Percentiles rank a stretch among this genome's conserved stretches.
Conservation (phyloP, 2,113 vertebrate species). For the Nannobrachium achirus region DNA sequence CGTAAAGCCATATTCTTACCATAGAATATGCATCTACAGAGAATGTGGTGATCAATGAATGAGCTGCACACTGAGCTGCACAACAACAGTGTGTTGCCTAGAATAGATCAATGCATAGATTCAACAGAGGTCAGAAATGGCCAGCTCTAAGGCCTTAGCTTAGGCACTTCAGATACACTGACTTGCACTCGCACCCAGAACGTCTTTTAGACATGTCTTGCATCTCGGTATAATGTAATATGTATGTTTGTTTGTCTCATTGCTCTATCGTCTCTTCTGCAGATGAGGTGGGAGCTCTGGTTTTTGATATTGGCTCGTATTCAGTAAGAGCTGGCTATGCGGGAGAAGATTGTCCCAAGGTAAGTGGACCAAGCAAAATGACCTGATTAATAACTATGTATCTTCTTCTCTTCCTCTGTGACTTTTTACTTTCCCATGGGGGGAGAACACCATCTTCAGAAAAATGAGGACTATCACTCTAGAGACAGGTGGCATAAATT, state of each 20-base stretch:
- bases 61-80: too few relatives aligned
- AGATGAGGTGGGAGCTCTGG: slow-evolving; percentile 98
- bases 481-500: slow-evolving; percentile 51
- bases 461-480: slow-evolving; percentile 57
- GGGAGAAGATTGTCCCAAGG: slow-evolving; percentile 98
- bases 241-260: not conserved
- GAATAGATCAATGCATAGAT: too few relatives aligned
- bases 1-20: too few relatives aligned
- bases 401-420: slow-evolving; percentile 46
- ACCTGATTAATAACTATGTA: slow-evolving; percentile 50
- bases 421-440: slow-evolving; percentile 19
- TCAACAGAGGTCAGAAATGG: too few relatives aligned
- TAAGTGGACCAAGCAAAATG: slow-evolving; percentile 64
- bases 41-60: too few relatives aligned
- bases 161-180: too few relatives aligned
- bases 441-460: slow-evolving; percentile 36
- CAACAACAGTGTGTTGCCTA: too few relatives aligned
- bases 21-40: too few relatives aligned
- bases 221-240: too few relatives aligned
- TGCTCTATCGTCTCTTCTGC: slow-evolving; percentile 38
- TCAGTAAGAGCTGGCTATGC: slow-evolving; percentile 98
- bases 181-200: too few relatives aligned
- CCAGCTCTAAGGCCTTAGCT: too few relatives aligned
- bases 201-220: too few relatives aligned
- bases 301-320: slow-evolving; percentile 98